Evolutionary conservation across 2,113 vertebrate species (phyloP).

Genomic region (Lamprologus lemairii): DNA sequence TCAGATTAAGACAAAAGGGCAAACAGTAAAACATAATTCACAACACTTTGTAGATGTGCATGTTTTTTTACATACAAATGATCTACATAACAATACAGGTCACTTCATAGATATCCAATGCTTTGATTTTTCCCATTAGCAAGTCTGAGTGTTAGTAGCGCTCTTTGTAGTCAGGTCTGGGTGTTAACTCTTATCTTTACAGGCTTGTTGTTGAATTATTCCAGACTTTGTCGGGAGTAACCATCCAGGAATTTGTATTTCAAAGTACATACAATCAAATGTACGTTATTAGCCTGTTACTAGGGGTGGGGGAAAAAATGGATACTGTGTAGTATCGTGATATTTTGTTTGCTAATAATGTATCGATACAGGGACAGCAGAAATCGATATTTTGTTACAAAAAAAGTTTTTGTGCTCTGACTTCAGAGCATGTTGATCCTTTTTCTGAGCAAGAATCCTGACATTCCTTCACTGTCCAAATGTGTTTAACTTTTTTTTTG

Average conservation of each 20-base stretch:
- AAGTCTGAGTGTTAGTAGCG: background rate
- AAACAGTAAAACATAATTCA: background rate
- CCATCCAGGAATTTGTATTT: background rate
- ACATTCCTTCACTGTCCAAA: too few relatives aligned
- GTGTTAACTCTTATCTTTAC: background rate
- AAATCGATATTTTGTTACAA: too few relatives aligned
- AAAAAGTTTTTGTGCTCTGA: too few relatives aligned
- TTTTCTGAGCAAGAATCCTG: too few relatives aligned
- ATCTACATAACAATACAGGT: background rate
- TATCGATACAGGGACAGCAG: too few relatives aligned
- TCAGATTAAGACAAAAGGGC: too few relatives aligned
- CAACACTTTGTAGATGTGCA: background rate
- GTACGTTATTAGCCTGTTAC: background rate
- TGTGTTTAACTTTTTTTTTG: too few relatives aligned
- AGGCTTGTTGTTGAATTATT: background rate
- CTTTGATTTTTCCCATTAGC: background rate
- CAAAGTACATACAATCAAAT: background rate
- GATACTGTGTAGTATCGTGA: too few relatives aligned
- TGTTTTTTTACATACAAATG: background rate
- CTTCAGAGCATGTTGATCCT: too few relatives aligned
- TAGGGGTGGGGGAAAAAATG: too few relatives aligned
- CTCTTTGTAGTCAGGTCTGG: background rate
- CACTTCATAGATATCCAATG: accelerated
- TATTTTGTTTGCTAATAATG: too few relatives aligned
- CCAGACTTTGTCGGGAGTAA: background rate